Base-by-base conservation (phyloP, 2,797 vertebrate genomes). In the Siniperca scherzeri region DNA sequence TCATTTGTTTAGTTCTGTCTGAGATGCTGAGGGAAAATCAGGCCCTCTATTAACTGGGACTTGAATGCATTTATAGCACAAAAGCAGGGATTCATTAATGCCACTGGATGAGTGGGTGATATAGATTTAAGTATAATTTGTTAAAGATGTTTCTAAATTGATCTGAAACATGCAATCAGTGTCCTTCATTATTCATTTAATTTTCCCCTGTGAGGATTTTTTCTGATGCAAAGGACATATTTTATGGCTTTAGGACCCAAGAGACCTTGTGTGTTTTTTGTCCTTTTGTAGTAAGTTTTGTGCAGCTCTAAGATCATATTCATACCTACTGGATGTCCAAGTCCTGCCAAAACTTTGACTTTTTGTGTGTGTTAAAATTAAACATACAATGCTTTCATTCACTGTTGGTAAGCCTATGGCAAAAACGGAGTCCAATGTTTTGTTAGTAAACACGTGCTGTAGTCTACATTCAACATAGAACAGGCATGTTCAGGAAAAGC, bases 1-100 rank as follows among this genome's bases (percentile, higher is more conserved):
- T 84, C 66, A 87, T 93, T 90, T 88, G 77, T 91, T 91, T 79
- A 80, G 44, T 80, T 77, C 62, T 87, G 68, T 74, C 56, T 14
- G 68, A 76, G 56, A 89, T 55, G 73, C 92, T 90, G 90, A 7
- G 61, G 92, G 92, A 92, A 91, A 94, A 93, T 93, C 82, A 88
- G 52, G 46, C 56, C 52, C 60, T 82, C 70, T 66, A 86, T 91
- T 88, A 86, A 80, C 70, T 53, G 40, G 40, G 38, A 81, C 78
- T 64, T 55, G 4, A 84, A 60, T 79, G 71, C 42, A 85, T 84
- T 85, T 88, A 87, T 86, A 70, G 61, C 46, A 0, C 55, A 38
- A 79, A 86, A 80, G 46, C 44, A 68, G 64, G 40, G 64, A 76
- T 90, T 88, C 77, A 90, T 93, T 82, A 89, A 87, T 87, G 78